Evolutionary conservation across 2,113 vertebrate species (phyloP), one percentile per base, ranked within the genome.

Genomic region (Takifugu flavidus): DNA sequence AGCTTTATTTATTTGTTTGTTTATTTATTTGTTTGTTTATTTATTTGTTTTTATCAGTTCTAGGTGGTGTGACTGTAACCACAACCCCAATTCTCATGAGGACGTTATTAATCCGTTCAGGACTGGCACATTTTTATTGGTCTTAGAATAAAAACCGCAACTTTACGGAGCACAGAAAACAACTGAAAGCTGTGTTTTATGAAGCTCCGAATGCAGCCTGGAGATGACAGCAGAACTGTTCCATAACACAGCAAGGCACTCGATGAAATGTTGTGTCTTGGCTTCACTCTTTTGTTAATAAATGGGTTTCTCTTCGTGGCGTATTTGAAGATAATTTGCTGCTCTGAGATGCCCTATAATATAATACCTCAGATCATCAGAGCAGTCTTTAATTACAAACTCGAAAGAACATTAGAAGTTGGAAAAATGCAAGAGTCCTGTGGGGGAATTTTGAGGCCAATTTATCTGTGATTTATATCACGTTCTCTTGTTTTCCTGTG

Each of bases 271-370:
- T 80, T 72, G 67, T 66, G 51, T 75, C 80, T 82, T 74, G 71
- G 70, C 73, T 74, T 68, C 49, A 52, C 57, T 72, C 70, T 54
- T 65, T 66, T 50, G 45, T 80, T 86, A 89, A 87, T 89, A 82
- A 86, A 50, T 65, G 72, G 81, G 75, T 83, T 70, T 67, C 63
- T 72, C 59, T 58, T 56, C 77, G 87, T 81, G 86, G 86, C 62
- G 70, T 79, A 67, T 88, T 87, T 88, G 84, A 90, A 88, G 88
- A 80, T 84, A 31, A 72, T 79, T 82, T 83, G 55, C 45, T 56
- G 75, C 73, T 72, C 56, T 74, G 53, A 56, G 64, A 76, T 67
- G 63, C 71, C 73, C 73, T 67, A 34, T 82, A 82, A 88, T 82
- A 75, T 52, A 59, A 57, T 67, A 80, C 79, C 70, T 72, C 76